Evolutionary conservation across 2,797 vertebrate species (phyloP), one percentile per base, ranked within the genome.

Genomic region (Coranthus polyacanthus): DNA sequence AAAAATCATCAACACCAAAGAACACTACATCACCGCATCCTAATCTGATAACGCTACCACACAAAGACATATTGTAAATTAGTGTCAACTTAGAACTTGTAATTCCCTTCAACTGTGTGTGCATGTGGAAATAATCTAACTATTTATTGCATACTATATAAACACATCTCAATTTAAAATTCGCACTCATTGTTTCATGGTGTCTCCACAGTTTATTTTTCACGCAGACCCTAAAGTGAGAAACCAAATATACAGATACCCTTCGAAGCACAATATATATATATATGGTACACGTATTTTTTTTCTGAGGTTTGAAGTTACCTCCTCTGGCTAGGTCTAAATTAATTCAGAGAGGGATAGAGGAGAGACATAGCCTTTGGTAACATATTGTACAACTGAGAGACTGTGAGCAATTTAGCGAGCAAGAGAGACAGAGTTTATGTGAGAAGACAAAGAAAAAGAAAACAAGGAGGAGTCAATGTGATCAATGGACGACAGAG

Each of bases 401-500:
- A 59, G 6, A 18, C 8, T 36, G 44, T 55, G 26, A 36, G 55
- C 29, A 32, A 32, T 32, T 32, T 32, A 32, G 7, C 10, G 29
- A 32, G 11, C 11, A 2, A 18, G 20, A 49, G 8, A 44, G 17
- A 60, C 4, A 49, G 13, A 8, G 2, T 22, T 8, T 13, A 6
- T 32, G 11, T 16, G 38, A 22, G 4, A 32, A 53, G 17, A 58
- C 0, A 29, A 4, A 43, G n/a, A 41, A 24, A 60, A 1, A 10
- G 6, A 49, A 20, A 57, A 17, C 17, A 42, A 17, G 24, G 8
- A 15, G 9, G 5, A 41, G 20, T 38, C 38, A 62, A 62, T 45
- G 24, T 54, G 20, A 46, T 54, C 34, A 57, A 45, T 10, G 1
- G 18, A 60, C 21, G 15, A 37, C 22, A 54, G 15, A 53, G 21